Conservation (phyloP, 2,888 invertebrate genomes). For the Arenicola marina region DNA sequence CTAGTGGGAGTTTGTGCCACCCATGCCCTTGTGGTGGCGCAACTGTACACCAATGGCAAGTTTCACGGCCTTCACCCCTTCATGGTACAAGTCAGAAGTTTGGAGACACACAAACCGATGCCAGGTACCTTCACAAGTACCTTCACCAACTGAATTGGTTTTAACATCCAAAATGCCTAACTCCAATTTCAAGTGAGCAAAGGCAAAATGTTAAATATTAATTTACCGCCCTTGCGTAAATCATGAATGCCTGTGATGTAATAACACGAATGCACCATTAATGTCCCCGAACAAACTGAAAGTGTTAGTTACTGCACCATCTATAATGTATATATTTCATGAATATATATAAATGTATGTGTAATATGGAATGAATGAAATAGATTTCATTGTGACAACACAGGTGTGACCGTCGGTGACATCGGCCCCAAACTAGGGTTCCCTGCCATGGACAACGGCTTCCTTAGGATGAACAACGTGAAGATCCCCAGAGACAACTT, state of each 20-base stretch:
- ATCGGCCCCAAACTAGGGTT: conserved; percentile 94
- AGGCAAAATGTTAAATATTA: neutral
- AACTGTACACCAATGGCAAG: conserved; percentile 80
- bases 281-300: too few species aligned
- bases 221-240: too few species aligned
- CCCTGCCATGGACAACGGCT: conserved; percentile 91
- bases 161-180: neutral
- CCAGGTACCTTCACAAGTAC: conserved; percentile 67
- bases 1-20: conserved; percentile 92
- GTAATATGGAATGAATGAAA: too few species aligned
- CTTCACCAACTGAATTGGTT: neutral
- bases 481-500: conserved; percentile 87
- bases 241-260: too few species aligned
- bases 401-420: conserved; percentile 86
- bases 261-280: too few species aligned
- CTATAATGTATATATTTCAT: too few species aligned
- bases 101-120: conserved; percentile 84
- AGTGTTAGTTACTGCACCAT: too few species aligned
- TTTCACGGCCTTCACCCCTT: conserved; percentile 91
- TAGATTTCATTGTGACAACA: too few species aligned
- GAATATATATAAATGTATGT: too few species aligned
- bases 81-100: conserved; percentile 86
- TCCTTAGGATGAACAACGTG: conserved; percentile 83
- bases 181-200: neutral
- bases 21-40: conserved; percentile 90